phyloP scores from a whole-genome alignment of 2,888 invertebrate genomes.

The Glaucopsyche alexis region DNA sequence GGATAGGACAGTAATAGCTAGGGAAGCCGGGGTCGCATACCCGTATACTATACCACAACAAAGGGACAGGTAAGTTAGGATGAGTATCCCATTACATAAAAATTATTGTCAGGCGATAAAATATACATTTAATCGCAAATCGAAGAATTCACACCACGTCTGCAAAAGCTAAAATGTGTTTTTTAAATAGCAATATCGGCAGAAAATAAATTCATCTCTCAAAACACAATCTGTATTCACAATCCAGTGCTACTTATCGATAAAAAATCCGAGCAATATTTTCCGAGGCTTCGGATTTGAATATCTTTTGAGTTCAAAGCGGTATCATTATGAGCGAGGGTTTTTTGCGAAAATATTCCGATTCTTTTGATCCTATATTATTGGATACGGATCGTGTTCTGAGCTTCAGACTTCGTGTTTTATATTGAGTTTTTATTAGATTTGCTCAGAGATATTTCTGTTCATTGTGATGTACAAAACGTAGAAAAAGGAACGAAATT shows the following conservation, averaged over 20 bases:
- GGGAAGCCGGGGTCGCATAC: too few relatives aligned
- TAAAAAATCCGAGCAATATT: slow-evolving; percentile 8
- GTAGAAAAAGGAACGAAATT: neutral
- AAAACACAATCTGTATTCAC: neutral
- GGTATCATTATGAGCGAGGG: slow-evolving; percentile 22
- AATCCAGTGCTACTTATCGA: neutral
- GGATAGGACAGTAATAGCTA: too few relatives aligned
- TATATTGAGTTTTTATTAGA: slow-evolving; percentile 19
- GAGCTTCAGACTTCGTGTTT: neutral
- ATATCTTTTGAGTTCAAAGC: slow-evolving; percentile 30
- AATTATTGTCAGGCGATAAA: too few relatives aligned
- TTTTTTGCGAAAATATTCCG: neutral
- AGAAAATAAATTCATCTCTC: neutral
- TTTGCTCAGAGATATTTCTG: neutral
- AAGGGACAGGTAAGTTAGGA: too few relatives aligned
- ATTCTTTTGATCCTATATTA: slow-evolving; percentile 12
- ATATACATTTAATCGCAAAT: too few relatives aligned
- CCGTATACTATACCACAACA: too few relatives aligned
- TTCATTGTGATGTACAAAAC: neutral
- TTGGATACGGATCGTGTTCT: slow-evolving; percentile 12
- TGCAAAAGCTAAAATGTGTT: neutral
- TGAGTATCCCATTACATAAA: too few relatives aligned
- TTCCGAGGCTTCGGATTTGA: slow-evolving; percentile 28
- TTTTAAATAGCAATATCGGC: neutral
- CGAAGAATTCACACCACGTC: neutral